These are phyloP conservation scores for Cotesia chilonis DNA, from an alignment of 1,140 invertebrate genomes.

Conservation along the genomic window DNA sequence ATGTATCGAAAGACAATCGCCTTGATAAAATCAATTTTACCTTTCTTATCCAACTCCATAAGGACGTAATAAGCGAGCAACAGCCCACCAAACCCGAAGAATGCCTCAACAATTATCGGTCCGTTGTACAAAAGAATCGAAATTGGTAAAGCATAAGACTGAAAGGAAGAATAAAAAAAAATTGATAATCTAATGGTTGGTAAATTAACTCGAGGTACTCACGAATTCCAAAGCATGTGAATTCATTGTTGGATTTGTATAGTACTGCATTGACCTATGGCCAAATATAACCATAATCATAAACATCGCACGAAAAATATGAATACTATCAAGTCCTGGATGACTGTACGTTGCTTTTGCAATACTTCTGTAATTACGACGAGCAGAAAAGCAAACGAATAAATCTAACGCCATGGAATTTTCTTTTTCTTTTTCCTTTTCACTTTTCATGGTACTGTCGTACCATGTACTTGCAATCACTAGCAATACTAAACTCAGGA, in stretches of 20 bases:
- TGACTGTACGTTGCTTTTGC: constrained; percentile 40
- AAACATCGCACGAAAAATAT: constrained; percentile 44
- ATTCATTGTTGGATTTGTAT: constrained; percentile 42
- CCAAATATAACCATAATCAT: constrained; percentile 44
- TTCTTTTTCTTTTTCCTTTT: constrained; percentile 34
- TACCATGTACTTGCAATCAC: constrained; percentile 46
- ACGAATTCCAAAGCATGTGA: constrained; percentile 44
- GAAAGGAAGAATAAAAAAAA: constrained; percentile 3
- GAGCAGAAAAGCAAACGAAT: constrained; percentile 56
- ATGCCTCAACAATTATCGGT: constrained; percentile 53
- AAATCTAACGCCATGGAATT: constrained; percentile 32
- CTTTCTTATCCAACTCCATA: constrained; percentile 50
- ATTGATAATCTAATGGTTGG: neutral
- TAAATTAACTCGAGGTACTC: constrained; percentile 26
- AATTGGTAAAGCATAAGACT: constrained; percentile 39
- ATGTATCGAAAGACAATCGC: constrained; percentile 49
- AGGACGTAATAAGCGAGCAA: constrained; percentile 51
- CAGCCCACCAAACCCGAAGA: constrained; percentile 55
- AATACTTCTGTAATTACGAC: constrained; percentile 46
- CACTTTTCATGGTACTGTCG: constrained; percentile 38
- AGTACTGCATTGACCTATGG: constrained; percentile 48
- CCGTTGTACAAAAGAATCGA: constrained; percentile 50
- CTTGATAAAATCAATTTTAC: constrained; percentile 45
- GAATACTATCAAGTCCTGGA: constrained; percentile 47
- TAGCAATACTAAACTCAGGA: constrained; percentile 38